Percentiles rank a stretch among this genome's conserved stretches.
phyloP scores from a whole-genome alignment of 2,113 vertebrate genomes.

The Neogale vison region DNA sequence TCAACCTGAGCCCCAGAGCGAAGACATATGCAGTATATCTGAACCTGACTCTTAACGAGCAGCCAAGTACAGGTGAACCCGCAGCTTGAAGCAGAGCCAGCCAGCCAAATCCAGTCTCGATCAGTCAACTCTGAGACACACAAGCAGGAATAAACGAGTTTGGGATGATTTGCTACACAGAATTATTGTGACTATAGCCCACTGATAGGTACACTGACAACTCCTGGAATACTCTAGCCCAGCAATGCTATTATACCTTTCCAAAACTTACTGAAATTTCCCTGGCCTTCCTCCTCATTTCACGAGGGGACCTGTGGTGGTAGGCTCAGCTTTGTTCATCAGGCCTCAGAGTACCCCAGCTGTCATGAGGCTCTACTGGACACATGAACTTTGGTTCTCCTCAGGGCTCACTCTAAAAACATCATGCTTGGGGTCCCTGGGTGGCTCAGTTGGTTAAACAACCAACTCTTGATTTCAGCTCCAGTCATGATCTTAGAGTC shows the following conservation, averaged over 20 bases:
- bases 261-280: not conserved
- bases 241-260: not conserved
- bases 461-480: too few relatives aligned
- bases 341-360: not conserved
- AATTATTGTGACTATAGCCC: conserved; percentile 15
- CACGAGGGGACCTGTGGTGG: not conserved
- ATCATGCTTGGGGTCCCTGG: not conserved
- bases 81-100: not conserved
- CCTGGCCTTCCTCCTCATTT: not conserved
- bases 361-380: not conserved
- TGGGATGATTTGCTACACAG: not conserved
- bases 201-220: not conserved
- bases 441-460: not conserved
- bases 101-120: not conserved
- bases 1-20: not conserved
- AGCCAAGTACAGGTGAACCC: conserved; percentile 19
- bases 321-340: not conserved
- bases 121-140: not conserved
- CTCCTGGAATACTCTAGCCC: not conserved
- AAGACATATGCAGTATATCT: not conserved
- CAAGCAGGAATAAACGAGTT: not conserved
- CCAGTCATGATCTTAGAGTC: too few relatives aligned
- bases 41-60: not conserved
- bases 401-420: not conserved
- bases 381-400: not conserved